Base-by-base conservation (phyloP, 92 coral and sea anemone genomes). In the Phenganax subtilis region DNA sequence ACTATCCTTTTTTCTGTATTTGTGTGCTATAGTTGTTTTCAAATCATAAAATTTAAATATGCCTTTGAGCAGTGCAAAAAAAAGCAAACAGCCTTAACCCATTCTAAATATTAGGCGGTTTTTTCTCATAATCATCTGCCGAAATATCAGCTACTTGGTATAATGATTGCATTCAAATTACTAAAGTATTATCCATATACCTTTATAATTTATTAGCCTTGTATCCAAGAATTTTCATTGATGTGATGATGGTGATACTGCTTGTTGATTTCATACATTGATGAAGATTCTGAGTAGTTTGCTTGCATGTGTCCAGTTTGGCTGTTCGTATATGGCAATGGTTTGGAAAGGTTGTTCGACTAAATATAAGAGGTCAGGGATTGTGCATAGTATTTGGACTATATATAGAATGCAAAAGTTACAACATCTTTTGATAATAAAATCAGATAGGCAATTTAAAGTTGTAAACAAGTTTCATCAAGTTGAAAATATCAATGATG, bases 81-180 rank as follows among this genome's bases (percentile, higher is more conserved):
- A 25, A 14, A 1, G 65, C 16, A 59, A 71, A 0, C 14, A 10
- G 0, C 52, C 64, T 51, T 5, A 54, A 76, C 29, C 81, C 66
- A 76, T 47, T 67, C 81, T 56, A 76, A 76, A 76, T 76, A 76
- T 76, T 76, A 76, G 81, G 29, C 27, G 69, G 81, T 76, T 59
- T 76, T 25, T 17, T 25, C 27, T 56, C 17, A 56, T 20, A 12
- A 76, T 9, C 66, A 1, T 30, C 66, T 58, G 81, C 81, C 81
- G 57, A 57, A 76, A 76, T 76, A 76, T 76, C 54, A 76, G 81
- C 81, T 76, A 76, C 81, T 28, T 56, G 10, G 8, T 37, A 37
- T 37, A 76, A 53, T 59, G 70, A 57, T 76, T 76, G 61, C 81
- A 76, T 76, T 55, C 67, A 59, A 76, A 56, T 76, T 76, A 56